phyloP scores from a whole-genome alignment of 2,888 invertebrate genomes.

The Diachrysia chrysitis region DNA sequence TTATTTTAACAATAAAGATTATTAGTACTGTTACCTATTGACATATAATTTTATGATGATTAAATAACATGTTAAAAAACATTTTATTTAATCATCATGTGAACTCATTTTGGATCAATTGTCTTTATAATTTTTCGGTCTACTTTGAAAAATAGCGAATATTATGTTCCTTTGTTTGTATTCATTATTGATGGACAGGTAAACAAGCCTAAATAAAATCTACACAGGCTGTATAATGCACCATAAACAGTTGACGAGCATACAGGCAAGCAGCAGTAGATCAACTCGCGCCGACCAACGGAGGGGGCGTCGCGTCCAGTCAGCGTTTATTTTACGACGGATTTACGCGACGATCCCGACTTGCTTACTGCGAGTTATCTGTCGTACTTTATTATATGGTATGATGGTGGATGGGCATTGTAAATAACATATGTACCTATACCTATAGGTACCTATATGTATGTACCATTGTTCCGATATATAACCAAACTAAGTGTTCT shows the following conservation, averaged over 20 bases:
- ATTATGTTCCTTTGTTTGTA: too few relatives aligned
- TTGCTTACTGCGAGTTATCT: constrained; percentile 42
- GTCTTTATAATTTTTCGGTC: too few relatives aligned
- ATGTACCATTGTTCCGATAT: too few relatives aligned
- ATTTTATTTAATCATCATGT: too few relatives aligned
- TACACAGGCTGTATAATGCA: constrained; percentile 12
- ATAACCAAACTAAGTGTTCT: too few relatives aligned
- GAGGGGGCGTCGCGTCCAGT: constrained; percentile 15
- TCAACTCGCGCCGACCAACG: constrained; percentile 20
- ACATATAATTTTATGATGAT: too few relatives aligned
- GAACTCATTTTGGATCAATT: too few relatives aligned
- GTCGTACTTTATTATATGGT: constrained; percentile 52
- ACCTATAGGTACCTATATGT: neutral
- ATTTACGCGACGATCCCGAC: constrained; percentile 30
- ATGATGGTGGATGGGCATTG: constrained; percentile 15
- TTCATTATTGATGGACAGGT: neutral
- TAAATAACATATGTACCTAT: neutral
- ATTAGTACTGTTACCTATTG: too few relatives aligned
- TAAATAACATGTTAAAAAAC: too few relatives aligned
- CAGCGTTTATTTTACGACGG: constrained; percentile 48
- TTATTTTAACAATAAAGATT: too few relatives aligned
- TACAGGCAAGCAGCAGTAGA: constrained; percentile 28
- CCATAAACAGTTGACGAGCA: constrained; percentile 22
- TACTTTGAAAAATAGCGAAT: too few relatives aligned
- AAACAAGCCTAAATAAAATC: neutral